Percentiles rank a stretch among this genome's conserved stretches.
Evolutionary conservation across 2,888 invertebrate species (phyloP).

Genomic region (Brenthis daphne): DNA sequence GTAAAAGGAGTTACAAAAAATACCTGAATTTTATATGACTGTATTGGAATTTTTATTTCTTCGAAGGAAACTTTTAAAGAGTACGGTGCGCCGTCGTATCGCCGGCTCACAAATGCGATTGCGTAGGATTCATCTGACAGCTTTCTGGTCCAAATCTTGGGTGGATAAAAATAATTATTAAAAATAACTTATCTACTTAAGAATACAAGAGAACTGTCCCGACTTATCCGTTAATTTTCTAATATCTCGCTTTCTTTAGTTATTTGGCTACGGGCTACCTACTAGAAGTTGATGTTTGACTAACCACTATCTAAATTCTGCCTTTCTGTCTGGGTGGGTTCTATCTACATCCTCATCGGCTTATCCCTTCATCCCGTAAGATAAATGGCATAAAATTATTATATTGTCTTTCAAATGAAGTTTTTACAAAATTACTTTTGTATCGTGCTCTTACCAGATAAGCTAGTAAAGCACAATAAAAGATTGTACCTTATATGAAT

Average conservation of each 20-base stretch:
- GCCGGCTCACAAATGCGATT: slow-evolving; percentile 80
- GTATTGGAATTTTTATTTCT: slow-evolving; percentile 54
- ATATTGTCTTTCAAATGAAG: neutral
- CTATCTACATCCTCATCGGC: too few relatives aligned
- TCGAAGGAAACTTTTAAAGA: slow-evolving; percentile 50
- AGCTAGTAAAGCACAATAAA: too few relatives aligned
- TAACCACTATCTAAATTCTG: too few relatives aligned
- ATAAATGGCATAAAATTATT: too few relatives aligned
- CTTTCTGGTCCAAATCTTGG: slow-evolving; percentile 81
- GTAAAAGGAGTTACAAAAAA: neutral
- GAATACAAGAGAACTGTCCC: neutral
- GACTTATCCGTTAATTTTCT: neutral
- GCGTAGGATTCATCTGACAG: slow-evolving; percentile 76
- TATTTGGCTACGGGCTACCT: too few relatives aligned
- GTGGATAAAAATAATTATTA: neutral
- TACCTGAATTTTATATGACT: slow-evolving; percentile 58
- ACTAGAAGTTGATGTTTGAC: too few relatives aligned
- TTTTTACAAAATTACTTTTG: too few relatives aligned
- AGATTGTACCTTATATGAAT: neutral
- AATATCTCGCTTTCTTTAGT: too few relatives aligned
- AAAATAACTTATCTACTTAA: neutral
- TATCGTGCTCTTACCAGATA: too few relatives aligned
- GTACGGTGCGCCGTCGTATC: slow-evolving; percentile 61
- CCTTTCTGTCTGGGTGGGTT: too few relatives aligned
- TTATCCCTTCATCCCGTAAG: too few relatives aligned